These are phyloP conservation scores for Magallana gigas DNA, from an alignment of 1,140 invertebrate genomes.

Conservation along the genomic window DNA sequence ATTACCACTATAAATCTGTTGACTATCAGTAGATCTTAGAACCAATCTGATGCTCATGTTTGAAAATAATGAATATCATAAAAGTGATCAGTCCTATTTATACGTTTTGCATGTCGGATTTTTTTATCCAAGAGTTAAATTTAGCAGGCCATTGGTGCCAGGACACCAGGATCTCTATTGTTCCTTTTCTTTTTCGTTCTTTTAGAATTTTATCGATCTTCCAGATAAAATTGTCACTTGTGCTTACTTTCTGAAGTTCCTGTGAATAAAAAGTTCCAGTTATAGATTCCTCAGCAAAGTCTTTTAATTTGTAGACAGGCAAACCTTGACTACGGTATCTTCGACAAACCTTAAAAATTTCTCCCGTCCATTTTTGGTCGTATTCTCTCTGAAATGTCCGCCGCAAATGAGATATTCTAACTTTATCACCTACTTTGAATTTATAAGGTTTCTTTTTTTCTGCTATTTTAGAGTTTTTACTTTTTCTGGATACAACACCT, in stretches of 20 bases:
- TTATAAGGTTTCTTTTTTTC: conserved; percentile 17
- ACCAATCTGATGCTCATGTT: conserved; percentile 24
- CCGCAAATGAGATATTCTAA: conserved; percentile 40
- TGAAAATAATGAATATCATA: not conserved
- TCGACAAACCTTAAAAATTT: conserved; percentile 39
- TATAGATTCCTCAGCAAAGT: conserved; percentile 13
- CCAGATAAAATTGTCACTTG: conserved; percentile 13
- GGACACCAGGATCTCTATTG: conserved; percentile 9
- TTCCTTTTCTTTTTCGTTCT: not conserved
- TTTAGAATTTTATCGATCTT: conserved; percentile 40
- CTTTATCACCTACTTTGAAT: conserved; percentile 41
- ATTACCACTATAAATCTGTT: not conserved
- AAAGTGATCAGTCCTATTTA: not conserved
- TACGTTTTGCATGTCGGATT: conserved; percentile 1
- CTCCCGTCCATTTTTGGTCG: conserved; percentile 48
- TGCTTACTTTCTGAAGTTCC: conserved; percentile 37
- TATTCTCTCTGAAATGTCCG: conserved; percentile 44
- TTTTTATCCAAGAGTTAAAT: conserved; percentile 48
- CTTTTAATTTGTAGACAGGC: conserved; percentile 22
- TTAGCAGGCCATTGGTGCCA: conserved; percentile 45
- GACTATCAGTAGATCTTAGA: conserved; percentile 30
- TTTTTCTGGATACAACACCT: too few species aligned
- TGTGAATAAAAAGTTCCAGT: conserved; percentile 38
- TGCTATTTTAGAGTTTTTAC: not conserved
- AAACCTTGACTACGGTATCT: conserved; percentile 24